phyloP scores from a whole-genome alignment of 2,113 vertebrate genomes.

The Entosphenus tridentatus region DNA sequence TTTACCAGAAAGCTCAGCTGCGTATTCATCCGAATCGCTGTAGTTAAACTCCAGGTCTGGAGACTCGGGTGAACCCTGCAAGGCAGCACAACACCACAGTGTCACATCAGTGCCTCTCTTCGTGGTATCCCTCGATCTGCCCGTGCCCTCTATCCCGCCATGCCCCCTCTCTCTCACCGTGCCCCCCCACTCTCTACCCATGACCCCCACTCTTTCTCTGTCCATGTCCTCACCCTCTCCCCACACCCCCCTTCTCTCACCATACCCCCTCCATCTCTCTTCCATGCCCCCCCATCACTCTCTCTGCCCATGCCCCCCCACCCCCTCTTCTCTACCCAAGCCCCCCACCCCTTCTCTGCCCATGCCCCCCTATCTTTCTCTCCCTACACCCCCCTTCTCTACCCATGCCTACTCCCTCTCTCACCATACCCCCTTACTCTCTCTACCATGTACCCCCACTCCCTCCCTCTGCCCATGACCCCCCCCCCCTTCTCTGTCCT shows the following conservation, averaged over 20 bases:
- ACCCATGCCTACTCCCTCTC: background rate
- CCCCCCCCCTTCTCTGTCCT: background rate
- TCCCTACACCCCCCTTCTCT: too few species aligned
- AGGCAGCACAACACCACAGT: background rate
- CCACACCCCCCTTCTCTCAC: background rate
- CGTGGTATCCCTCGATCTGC: slow-evolving; percentile 11
- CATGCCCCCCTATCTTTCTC: background rate
- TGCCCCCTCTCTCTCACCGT: slow-evolving; percentile 11
- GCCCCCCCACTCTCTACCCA: background rate
- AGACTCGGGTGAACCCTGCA: slow-evolving; percentile 60
- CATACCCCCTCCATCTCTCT: background rate
- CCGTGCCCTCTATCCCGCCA: slow-evolving; percentile 12
- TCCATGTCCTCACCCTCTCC: background rate
- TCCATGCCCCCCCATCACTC: too few species aligned
- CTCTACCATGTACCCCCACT: background rate
- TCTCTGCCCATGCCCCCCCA: rapidly evolving
- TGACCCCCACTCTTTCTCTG: background rate
- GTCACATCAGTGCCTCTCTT: background rate
- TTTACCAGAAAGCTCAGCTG: slow-evolving; percentile 65
- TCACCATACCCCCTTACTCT: background rate
- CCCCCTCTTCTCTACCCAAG: too few species aligned
- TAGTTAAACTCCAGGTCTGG: slow-evolving; percentile 94
- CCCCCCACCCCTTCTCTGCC: rapidly evolving
- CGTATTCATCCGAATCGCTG: slow-evolving; percentile 73
- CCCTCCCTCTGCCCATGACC: too few species aligned